Evolutionary conservation across 2,797 vertebrate species (phyloP), one percentile per base, ranked within the genome.

Genomic region (Lepilemur septentrionalis): DNA sequence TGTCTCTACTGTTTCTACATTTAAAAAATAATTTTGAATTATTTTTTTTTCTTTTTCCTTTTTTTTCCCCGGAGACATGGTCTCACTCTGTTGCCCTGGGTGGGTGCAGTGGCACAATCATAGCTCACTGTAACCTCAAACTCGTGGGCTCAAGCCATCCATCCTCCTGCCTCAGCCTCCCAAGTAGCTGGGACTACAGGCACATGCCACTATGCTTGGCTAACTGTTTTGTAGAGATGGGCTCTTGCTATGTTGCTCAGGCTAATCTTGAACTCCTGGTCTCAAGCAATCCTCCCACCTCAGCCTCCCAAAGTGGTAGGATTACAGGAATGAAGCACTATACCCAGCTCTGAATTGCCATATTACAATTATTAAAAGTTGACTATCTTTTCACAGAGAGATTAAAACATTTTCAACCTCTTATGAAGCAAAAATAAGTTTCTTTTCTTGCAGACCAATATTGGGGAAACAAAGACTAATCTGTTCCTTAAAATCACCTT

Each of bases 341-440:
- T 15, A 65, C 32, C 63, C 30, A n/a, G 57, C 23, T 28, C 73
- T 82, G 23, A 70, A 41, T 32, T 76, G 38, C 46, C 52, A 78
- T 18, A 55, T 93, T 92, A 61, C 32, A 93, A 70, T 90, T 32
- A 90, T 12, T 59, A 59, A 12, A 28, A 59, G 55, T 57, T 57
- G 55, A n/a, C 43, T 78, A 13, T 48, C 30, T 75, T 93, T 95
- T 80, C 55, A 20, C 17, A 7, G 50, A 65, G 43, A 61, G 57
- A 65, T 75, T 86, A 67, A 93, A 50, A 73, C 15, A 87, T 59
- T 92, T 70, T 92, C 41, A 93, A 18, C 46, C 23, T 86, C 89
- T 91, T 81, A 81, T 63, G 46, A 96, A 84, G 20, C 50, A 95
- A 75, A 82, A 89, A 20, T 38, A 69, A 52, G 30, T 20, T 50